Evolutionary conservation across 2,888 invertebrate genomes (phyloP).

Genomic region (Adela reaumurella): DNA sequence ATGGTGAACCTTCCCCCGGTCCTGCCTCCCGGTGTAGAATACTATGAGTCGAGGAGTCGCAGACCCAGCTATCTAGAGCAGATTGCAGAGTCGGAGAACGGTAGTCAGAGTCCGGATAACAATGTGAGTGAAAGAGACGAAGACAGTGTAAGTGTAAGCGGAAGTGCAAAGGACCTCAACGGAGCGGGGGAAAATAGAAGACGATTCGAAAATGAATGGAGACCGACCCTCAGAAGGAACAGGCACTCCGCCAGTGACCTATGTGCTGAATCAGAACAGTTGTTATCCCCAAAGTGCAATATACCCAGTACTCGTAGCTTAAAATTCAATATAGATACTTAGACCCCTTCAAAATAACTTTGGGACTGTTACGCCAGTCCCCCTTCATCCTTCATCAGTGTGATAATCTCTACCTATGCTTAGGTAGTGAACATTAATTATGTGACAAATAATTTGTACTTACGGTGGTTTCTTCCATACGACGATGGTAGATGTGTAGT

Average conservation of each 20-base stretch:
- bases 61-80: constrained; percentile 42
- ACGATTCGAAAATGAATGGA: constrained; percentile 30
- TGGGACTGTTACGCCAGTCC: constrained; percentile 15
- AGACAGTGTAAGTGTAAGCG: constrained; percentile 27
- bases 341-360: constrained; percentile 22
- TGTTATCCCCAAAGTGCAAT: constrained; percentile 52
- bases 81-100: constrained; percentile 41
- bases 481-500: too few species aligned
- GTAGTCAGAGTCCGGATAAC: constrained; percentile 44
- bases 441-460: too few species aligned
- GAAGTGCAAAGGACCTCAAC: constrained; percentile 31
- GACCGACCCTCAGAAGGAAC: constrained; percentile 39
- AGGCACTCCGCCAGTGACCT: constrained; percentile 70
- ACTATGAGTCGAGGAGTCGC: constrained; percentile 38
- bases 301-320: constrained; percentile 64
- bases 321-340: constrained; percentile 52
- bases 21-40: constrained; percentile 41
- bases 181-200: constrained; percentile 31
- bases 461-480: too few species aligned
- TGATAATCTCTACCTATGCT: constrained; percentile 14
- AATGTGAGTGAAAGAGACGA: constrained; percentile 38
- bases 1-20: constrained; percentile 36
- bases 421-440: constrained; percentile 5
- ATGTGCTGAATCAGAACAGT: constrained; percentile 52
- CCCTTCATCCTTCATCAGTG: constrained; percentile 34